phyloP scores from a whole-genome alignment of 1,140 invertebrate genomes.

The Maniola jurtina region DNA sequence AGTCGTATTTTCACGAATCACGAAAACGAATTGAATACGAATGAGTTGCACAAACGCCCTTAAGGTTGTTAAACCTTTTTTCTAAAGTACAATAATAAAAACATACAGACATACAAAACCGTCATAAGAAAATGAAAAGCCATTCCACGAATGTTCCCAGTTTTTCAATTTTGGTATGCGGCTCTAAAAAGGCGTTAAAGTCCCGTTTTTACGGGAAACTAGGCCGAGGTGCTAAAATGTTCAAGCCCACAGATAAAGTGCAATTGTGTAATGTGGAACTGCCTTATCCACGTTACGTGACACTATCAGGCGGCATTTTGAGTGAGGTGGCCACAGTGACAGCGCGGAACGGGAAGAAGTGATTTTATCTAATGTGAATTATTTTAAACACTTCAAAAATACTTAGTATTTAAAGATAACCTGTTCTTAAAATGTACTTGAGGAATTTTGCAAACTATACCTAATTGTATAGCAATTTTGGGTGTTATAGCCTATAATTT shows the following conservation, averaged over 20 bases:
- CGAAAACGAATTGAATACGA: too few relatives aligned
- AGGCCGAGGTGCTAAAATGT: slow-evolving; percentile 25
- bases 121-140: background rate
- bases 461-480: background rate
- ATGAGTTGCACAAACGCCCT: too few relatives aligned
- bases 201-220: slow-evolving; percentile 1
- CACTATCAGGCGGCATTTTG: slow-evolving; percentile 29
- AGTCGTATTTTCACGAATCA: too few relatives aligned
- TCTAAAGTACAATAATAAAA: background rate
- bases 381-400: background rate
- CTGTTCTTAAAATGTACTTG: too few relatives aligned
- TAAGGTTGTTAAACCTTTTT: background rate
- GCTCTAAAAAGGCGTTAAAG: slow-evolving; percentile 3
- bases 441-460: background rate
- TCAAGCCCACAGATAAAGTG: slow-evolving; percentile 21
- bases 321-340: slow-evolving; percentile 15
- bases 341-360: slow-evolving; percentile 9
- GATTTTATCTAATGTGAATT: background rate
- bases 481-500: too few relatives aligned
- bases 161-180: slow-evolving; percentile 2
- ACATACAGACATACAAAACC: background rate
- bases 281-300: slow-evolving; percentile 32
- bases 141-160: background rate
- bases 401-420: too few relatives aligned
- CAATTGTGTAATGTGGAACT: slow-evolving; percentile 27